Conservation (phyloP, 2,797 vertebrate genomes). For the Sciaenops ocellatus region DNA sequence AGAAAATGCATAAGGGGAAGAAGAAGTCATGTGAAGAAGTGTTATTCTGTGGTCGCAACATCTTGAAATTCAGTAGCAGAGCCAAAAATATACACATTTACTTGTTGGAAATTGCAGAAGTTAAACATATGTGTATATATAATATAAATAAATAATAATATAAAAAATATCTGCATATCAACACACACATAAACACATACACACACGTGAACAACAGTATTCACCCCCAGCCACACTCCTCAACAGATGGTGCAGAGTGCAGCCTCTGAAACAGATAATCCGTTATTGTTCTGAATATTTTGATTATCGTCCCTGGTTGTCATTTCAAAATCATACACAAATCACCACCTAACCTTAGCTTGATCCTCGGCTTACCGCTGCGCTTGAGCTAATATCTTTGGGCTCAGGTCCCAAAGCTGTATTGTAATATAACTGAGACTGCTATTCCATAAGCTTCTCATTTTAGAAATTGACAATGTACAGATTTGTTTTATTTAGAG, state of each 20-base stretch:
- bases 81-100: background rate
- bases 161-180: background rate
- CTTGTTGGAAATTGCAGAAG: background rate
- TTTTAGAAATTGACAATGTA: slow-evolving; percentile 58
- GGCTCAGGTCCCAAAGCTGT: slow-evolving; percentile 35
- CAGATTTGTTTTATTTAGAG: slow-evolving; percentile 64
- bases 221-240: slow-evolving; percentile 9
- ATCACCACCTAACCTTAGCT: slow-evolving; percentile 61
- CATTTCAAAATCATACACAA: slow-evolving; percentile 71
- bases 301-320: slow-evolving; percentile 65
- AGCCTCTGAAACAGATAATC: slow-evolving; percentile 67
- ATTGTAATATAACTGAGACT: slow-evolving; percentile 64
- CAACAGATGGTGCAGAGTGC: slow-evolving; percentile 70
- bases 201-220: slow-evolving; percentile 47
- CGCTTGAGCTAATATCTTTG: slow-evolving; percentile 65
- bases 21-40: background rate
- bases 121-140: background rate
- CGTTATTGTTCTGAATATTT: slow-evolving; percentile 76
- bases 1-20: background rate
- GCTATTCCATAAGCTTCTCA: slow-evolving; percentile 65
- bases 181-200: slow-evolving; percentile 25
- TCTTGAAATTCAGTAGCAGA: background rate
- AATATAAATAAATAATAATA: too few relatives aligned
- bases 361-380: slow-evolving; percentile 57
- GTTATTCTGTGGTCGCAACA: background rate